These are phyloP conservation scores for Standfussiana lucernea DNA, from an alignment of 2,888 invertebrate genomes.

Conservation along the genomic window DNA sequence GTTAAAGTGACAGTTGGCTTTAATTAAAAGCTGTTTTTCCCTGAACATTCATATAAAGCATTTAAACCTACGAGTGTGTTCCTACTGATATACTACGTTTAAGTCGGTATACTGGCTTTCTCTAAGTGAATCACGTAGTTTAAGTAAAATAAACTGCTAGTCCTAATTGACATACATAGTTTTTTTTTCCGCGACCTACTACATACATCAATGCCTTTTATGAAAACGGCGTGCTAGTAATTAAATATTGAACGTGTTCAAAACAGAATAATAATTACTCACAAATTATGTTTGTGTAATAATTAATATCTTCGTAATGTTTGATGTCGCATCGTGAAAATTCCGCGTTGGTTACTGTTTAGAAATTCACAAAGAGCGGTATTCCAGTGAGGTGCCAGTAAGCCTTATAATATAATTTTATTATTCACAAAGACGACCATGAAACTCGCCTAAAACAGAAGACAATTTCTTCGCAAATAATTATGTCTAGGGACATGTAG, in stretches of 20 bases:
- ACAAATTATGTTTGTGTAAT: too few species aligned
- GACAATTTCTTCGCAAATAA: slow-evolving; percentile 2
- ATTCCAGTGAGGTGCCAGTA: slow-evolving; percentile 35
- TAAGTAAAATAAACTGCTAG: not conserved
- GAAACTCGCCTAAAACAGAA: slow-evolving; percentile 4
- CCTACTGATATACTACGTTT: not conserved
- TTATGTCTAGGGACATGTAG: not conserved
- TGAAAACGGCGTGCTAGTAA: not conserved
- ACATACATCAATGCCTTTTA: not conserved
- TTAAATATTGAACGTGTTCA: not conserved
- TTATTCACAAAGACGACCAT: slow-evolving; percentile 49
- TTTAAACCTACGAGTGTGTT: not conserved
- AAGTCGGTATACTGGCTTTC: slow-evolving; percentile 8
- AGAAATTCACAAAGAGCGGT: slow-evolving; percentile 48
- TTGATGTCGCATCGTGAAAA: slow-evolving; percentile 26
- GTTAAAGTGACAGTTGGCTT: slow-evolving; percentile 43
- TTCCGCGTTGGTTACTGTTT: slow-evolving; percentile 22
- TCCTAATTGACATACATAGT: not conserved
- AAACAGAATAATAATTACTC: not conserved
- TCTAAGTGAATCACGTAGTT: not conserved
- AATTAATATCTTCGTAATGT: slow-evolving; percentile 15
- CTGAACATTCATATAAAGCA: slow-evolving; percentile 6
- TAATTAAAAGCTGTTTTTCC: slow-evolving; percentile 53
- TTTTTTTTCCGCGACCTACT: not conserved
- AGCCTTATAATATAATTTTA: slow-evolving; percentile 48